These are phyloP conservation scores for Pitangus sulphuratus DNA, from an alignment of 2,797 vertebrate genomes.

Conservation along the genomic window DNA sequence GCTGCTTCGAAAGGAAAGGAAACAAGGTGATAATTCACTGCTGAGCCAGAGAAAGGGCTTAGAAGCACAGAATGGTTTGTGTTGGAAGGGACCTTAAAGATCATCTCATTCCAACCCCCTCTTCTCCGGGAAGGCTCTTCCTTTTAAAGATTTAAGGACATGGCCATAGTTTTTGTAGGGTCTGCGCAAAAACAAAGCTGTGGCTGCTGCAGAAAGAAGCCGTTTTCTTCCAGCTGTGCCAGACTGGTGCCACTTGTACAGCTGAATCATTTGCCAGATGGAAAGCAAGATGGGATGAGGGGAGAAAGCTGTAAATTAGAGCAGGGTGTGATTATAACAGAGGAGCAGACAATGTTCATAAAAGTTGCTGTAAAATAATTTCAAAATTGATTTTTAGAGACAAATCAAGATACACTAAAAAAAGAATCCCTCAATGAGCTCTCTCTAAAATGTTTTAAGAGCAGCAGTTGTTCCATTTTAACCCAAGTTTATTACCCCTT, in stretches of 20 bases:
- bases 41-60: neutral
- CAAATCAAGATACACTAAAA: constrained; percentile 5
- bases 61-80: neutral
- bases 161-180: neutral
- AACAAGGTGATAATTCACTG: neutral
- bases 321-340: neutral
- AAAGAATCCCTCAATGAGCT: neutral
- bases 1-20: neutral
- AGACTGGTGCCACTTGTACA: constrained; percentile 10
- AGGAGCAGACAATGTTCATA: neutral
- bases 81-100: neutral
- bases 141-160: neutral
- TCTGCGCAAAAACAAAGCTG: neutral
- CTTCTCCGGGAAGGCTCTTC: neutral
- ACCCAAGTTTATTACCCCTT: neutral
- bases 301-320: neutral
- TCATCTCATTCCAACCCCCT: neutral
- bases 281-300: constrained; percentile 25
- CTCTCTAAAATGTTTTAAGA: neutral
- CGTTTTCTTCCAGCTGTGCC: constrained; percentile 36
- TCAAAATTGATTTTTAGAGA: constrained; percentile 21
- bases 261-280: constrained; percentile 10
- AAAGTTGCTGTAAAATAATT: constrained; percentile 1
- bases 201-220: neutral
- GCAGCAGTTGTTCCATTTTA: neutral